Evolutionary conservation across 2,113 vertebrate genomes (phyloP).

Genomic region (Bettongia penicillata): DNA sequence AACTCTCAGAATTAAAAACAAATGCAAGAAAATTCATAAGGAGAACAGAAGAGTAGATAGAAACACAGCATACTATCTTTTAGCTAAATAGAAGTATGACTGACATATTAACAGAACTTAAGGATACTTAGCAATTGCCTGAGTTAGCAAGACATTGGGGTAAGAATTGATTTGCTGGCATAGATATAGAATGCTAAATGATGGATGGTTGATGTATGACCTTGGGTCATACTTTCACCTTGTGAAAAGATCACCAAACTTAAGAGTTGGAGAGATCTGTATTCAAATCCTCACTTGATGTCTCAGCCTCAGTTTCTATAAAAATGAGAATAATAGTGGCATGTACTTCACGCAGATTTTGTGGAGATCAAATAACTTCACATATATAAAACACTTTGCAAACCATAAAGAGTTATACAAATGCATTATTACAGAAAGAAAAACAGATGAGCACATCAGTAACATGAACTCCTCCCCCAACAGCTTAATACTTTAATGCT

Average conservation of each 20-base stretch:
- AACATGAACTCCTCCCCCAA: not conserved
- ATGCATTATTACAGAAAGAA: not conserved
- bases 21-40: not conserved
- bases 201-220: not conserved
- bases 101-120: not conserved
- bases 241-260: not conserved
- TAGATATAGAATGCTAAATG: not conserved
- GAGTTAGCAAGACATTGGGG: not conserved
- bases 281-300: not conserved
- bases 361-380: not conserved
- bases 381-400: not conserved
- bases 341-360: not conserved
- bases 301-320: not conserved
- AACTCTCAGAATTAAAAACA: not conserved
- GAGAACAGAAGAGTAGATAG: not conserved
- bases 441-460: not conserved
- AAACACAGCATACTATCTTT: not conserved
- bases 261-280: not conserved
- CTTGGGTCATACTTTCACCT: not conserved
- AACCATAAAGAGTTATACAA: not conserved
- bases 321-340: not conserved
- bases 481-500: not conserved
- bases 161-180: not conserved
- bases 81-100: not conserved
- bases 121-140: not conserved